Conservation (phyloP, 2,113 vertebrate genomes). For the Rhabdomys dilectus region DNA sequence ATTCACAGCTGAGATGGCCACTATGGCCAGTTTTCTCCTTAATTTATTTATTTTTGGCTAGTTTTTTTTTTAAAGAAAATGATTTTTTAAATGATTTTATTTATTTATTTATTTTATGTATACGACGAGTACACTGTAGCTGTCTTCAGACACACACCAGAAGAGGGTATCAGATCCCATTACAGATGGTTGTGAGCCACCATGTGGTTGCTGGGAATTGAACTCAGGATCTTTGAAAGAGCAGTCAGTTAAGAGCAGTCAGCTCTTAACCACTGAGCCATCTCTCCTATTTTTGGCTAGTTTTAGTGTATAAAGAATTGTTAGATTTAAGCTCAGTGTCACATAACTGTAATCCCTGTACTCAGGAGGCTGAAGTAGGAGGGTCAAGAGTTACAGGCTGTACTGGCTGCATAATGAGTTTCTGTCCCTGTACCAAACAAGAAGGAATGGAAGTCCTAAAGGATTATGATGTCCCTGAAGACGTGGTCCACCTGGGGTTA, state of each 20-base stretch:
- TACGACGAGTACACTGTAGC: too few relatives aligned
- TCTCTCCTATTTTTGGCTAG: background rate
- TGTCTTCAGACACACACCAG: too few relatives aligned
- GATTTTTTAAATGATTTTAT: too few relatives aligned
- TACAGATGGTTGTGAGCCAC: too few relatives aligned
- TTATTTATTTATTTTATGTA: too few relatives aligned
- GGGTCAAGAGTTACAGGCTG: background rate
- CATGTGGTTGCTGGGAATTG: too few relatives aligned
- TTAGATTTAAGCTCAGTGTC: background rate
- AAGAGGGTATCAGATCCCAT: too few relatives aligned
- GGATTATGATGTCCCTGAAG: background rate
- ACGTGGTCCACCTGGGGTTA: background rate
- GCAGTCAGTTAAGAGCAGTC: too few relatives aligned
- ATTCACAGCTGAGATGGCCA: too few relatives aligned
- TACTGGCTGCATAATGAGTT: background rate
- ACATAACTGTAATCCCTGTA: background rate
- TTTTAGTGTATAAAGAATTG: background rate
- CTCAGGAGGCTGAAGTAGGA: background rate
- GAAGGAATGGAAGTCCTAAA: background rate
- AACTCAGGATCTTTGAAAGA: too few relatives aligned
- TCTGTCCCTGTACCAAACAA: background rate
- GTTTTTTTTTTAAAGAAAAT: background rate
- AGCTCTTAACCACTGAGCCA: too few relatives aligned
- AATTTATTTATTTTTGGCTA: background rate
- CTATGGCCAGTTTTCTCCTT: background rate